Conservation (phyloP, 2,113 vertebrate genomes). For the Ivindomyrus marchei region DNA sequence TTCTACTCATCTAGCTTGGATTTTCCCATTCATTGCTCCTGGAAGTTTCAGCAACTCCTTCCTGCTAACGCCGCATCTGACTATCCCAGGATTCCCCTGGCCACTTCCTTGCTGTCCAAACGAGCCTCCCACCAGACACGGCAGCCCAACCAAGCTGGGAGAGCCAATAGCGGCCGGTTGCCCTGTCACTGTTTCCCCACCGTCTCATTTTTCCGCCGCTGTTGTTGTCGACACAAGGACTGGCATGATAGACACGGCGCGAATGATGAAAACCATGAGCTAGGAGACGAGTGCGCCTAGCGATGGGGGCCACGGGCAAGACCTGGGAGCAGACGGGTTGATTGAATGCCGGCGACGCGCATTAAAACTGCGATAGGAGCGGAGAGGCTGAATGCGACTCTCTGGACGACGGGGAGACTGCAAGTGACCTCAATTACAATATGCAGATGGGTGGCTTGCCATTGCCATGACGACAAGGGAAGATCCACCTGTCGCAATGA, state of each 20-base stretch:
- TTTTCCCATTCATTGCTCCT: neutral
- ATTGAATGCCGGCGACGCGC: slow-evolving; percentile 17
- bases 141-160: neutral
- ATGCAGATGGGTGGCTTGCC: slow-evolving; percentile 34
- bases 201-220: neutral
- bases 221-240: neutral
- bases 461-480: neutral
- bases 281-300: neutral
- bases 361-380: slow-evolving; percentile 19
- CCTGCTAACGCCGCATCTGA: neutral
- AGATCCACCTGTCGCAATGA: neutral
- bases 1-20: too few species aligned
- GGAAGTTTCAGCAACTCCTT: neutral
- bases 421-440: slow-evolving; percentile 42
- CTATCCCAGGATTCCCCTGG: neutral
- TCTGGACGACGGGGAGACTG: slow-evolving; percentile 10
- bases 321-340: neutral
- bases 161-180: neutral
- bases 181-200: neutral
- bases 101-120: neutral
- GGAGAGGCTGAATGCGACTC: neutral
- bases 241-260: neutral
- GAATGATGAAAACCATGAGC: neutral
- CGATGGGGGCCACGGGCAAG: slow-evolving; percentile 1
- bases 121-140: neutral